Evolutionary conservation across 2,888 invertebrate species (phyloP).

Genomic region (Xestia ashworthii): DNA sequence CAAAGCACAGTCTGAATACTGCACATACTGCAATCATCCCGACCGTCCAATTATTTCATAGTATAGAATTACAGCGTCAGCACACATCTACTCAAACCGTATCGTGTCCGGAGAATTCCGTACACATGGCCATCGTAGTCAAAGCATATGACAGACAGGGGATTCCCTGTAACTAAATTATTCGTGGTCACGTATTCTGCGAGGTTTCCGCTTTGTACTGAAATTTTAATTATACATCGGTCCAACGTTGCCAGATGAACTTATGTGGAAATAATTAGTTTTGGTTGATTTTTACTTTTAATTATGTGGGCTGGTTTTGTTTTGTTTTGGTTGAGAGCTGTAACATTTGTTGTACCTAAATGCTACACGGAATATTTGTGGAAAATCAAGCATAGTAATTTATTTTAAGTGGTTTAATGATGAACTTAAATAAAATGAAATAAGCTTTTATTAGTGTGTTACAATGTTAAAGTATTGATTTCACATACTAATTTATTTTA

Average conservation of each 20-base stretch:
- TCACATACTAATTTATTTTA: background rate
- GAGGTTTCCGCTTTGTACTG: constrained; percentile 84
- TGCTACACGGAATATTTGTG: background rate
- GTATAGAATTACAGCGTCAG: constrained; percentile 40
- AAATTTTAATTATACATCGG: constrained; percentile 85
- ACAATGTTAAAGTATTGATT: background rate
- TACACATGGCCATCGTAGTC: constrained; percentile 62
- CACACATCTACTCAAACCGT: constrained; percentile 17
- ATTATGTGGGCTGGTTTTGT: background rate
- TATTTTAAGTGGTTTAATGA: background rate
- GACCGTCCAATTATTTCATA: constrained; percentile 23
- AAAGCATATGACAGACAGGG: constrained; percentile 83
- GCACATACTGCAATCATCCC: constrained; percentile 4
- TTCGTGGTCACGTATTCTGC: constrained; percentile 85
- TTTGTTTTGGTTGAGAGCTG: background rate
- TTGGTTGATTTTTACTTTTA: constrained; percentile 35
- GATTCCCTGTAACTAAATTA: constrained; percentile 84
- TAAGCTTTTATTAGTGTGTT: background rate
- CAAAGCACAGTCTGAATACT: constrained; percentile 19
- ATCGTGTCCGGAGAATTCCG: constrained; percentile 37
- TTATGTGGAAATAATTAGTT: constrained; percentile 57
- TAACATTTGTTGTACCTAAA: background rate
- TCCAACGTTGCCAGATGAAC: constrained; percentile 60
- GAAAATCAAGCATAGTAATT: background rate
- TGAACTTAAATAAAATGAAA: background rate